These are phyloP conservation scores for Pseudotriccus pelzelni DNA, from an alignment of 2,797 vertebrate genomes.

Conservation along the genomic window DNA sequence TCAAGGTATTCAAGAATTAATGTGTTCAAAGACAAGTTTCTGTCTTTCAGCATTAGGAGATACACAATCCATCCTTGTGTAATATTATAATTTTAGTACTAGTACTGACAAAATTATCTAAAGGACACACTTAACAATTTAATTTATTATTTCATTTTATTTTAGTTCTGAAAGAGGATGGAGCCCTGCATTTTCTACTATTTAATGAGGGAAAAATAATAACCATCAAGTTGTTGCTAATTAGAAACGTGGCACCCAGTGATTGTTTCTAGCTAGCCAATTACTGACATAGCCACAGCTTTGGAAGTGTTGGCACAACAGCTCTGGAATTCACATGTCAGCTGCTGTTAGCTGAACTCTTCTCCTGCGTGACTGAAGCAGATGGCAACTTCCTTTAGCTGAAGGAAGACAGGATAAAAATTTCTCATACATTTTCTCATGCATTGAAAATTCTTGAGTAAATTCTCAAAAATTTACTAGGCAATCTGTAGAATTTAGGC, in stretches of 20 bases:
- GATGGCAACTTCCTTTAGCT: slow-evolving; percentile 25
- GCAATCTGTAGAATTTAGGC: neutral
- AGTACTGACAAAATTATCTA: neutral
- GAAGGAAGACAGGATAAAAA: slow-evolving; percentile 25
- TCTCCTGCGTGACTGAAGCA: slow-evolving; percentile 7
- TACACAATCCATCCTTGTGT: neutral
- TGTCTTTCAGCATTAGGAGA: neutral
- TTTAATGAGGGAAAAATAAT: neutral
- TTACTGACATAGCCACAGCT: neutral
- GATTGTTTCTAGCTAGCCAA: neutral
- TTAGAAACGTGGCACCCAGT: accelerated
- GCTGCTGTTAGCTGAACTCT: neutral
- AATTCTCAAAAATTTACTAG: neutral
- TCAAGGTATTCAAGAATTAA: neutral
- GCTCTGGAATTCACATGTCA: neutral
- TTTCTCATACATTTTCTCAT: neutral
- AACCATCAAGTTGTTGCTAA: neutral
- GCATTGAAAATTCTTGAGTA: slow-evolving; percentile 10
- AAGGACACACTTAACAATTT: neutral
- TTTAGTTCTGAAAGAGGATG: neutral
- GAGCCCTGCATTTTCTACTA: neutral
- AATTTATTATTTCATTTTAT: neutral
- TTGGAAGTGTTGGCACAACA: neutral
- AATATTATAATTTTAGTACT: neutral
- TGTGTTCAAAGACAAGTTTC: neutral